phyloP scores from a whole-genome alignment of 1,140 invertebrate species.

The Drosophila ficusphila region DNA sequence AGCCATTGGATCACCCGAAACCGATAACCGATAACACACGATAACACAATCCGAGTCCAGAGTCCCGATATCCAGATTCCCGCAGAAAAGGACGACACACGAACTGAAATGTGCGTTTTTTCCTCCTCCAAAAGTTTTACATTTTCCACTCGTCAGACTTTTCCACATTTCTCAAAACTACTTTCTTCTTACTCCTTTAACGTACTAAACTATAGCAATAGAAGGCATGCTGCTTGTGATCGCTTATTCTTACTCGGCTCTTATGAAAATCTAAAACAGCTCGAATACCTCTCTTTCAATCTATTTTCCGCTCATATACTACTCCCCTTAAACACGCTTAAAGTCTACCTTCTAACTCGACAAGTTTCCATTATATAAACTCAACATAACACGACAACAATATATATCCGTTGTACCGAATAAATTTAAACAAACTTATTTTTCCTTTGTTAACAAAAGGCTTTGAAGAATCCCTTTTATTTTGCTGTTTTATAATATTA shows the following conservation, averaged over 20 bases:
- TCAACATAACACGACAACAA: neutral
- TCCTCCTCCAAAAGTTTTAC: conserved; percentile 27
- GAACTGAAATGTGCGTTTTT: conserved; percentile 64
- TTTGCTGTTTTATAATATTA: no score
- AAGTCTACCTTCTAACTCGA: neutral
- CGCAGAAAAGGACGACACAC: conserved; percentile 18
- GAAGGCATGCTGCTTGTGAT: conserved; percentile 69
- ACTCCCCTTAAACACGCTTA: conserved; percentile 3
- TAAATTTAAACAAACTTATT: no score
- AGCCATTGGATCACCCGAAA: conserved; percentile 50
- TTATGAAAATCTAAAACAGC: neutral
- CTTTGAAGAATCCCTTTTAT: no score
- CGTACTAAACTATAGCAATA: conserved; percentile 9
- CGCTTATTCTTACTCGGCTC: conserved; percentile 33
- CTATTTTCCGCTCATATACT: neutral
- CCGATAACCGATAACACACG: conserved; percentile 21
- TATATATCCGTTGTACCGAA: no score
- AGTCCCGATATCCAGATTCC: conserved; percentile 21
- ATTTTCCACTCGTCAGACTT: conserved; percentile 24
- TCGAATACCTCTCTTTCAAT: conserved; percentile 1
- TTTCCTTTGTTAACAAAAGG: no score
- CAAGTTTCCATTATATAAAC: neutral
- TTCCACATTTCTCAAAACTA: conserved; percentile 14
- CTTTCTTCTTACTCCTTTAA: conserved; percentile 21
- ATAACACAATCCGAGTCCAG: conserved; percentile 26